phyloP scores from a whole-genome alignment of 2,113 vertebrate species.

The Rafetus swinhoei region DNA sequence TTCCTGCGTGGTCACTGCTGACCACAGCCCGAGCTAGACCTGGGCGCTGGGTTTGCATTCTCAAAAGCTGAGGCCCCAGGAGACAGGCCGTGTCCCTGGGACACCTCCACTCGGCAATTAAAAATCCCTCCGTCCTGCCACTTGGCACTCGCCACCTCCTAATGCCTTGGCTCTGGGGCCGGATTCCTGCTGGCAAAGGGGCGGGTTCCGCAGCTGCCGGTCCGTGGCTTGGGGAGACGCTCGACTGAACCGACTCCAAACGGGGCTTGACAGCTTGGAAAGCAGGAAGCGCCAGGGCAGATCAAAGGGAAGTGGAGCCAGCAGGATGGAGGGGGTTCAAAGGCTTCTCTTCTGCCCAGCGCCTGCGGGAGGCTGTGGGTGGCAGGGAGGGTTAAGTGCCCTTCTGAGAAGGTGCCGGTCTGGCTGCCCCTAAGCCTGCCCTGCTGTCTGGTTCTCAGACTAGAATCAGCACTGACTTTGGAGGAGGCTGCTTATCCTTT shows the following conservation, averaged over 20 bases:
- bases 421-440: not conserved
- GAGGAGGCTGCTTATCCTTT: not conserved
- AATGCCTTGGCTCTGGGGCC: not conserved
- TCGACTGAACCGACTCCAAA: not conserved
- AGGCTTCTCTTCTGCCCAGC: not conserved
- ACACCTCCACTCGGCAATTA: not conserved
- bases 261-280: not conserved
- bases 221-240: not conserved
- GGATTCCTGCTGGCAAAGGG: slow-evolving; percentile 24
- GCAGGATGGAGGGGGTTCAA: not conserved
- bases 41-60: slow-evolving; percentile 27
- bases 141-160: slow-evolving; percentile 41
- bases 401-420: not conserved
- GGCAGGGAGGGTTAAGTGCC: not conserved
- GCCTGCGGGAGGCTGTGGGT: fast-evolving
- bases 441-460: not conserved
- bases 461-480: not conserved
- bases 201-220: not conserved
- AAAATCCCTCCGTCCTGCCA: slow-evolving; percentile 27
- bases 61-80: not conserved
- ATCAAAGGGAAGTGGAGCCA: not conserved
- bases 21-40: slow-evolving; percentile 47
- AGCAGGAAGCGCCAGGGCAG: slow-evolving; percentile 11
- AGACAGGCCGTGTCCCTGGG: slow-evolving; percentile 21
- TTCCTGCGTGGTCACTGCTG: slow-evolving; percentile 13